phyloP scores from a whole-genome alignment of 2,888 invertebrate genomes.

The Steromphala cineraria region DNA sequence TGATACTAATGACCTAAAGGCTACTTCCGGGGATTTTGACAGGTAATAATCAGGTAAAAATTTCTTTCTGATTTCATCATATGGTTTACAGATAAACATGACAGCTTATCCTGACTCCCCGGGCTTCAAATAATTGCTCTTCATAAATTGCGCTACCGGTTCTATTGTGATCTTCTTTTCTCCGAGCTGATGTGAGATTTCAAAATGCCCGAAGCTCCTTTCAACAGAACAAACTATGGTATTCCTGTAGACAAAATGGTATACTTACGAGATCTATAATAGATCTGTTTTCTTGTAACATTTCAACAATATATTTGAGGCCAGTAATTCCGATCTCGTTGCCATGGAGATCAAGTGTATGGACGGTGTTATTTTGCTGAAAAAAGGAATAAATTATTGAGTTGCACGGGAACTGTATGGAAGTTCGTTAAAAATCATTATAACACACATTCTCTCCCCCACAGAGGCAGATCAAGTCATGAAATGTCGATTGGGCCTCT shows the following conservation, averaged over 20 bases:
- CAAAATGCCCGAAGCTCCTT: background rate
- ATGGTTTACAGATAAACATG: too few relatives aligned
- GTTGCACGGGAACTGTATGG: background rate
- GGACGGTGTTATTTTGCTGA: constrained; percentile 56
- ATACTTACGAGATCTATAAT: constrained; percentile 58
- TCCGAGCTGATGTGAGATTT: background rate
- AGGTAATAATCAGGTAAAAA: too few relatives aligned
- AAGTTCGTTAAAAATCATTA: background rate
- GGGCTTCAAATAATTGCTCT: too few relatives aligned
- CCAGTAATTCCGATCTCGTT: constrained; percentile 56
- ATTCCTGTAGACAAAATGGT: background rate
- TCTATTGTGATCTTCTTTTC: background rate
- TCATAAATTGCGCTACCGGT: too few relatives aligned
- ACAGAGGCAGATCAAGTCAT: too few relatives aligned
- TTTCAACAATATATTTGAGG: constrained; percentile 50
- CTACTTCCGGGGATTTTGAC: too few relatives aligned
- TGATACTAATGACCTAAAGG: too few relatives aligned
- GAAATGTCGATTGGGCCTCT: too few relatives aligned
- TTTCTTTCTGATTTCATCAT: too few relatives aligned
- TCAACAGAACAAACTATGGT: background rate
- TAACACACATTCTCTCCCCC: too few relatives aligned
- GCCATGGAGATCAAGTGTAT: constrained; percentile 52
- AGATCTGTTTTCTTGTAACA: constrained; percentile 51
- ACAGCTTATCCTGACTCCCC: too few relatives aligned
- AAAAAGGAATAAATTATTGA: constrained; percentile 21